phyloP scores from a whole-genome alignment of 2,888 invertebrate species.

The Orthonychiurus folsomi region DNA sequence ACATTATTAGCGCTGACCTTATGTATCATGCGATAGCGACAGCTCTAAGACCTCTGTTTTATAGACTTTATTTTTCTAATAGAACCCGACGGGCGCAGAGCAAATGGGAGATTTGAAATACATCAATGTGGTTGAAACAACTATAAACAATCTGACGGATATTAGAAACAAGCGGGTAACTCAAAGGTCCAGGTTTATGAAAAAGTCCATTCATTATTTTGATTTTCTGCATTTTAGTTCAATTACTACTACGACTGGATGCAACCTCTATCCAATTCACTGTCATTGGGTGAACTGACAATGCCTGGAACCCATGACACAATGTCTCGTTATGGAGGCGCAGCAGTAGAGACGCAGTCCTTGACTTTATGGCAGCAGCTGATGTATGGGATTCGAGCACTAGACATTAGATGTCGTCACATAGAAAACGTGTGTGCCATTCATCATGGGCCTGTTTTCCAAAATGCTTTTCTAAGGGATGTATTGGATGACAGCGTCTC shows the following conservation, averaged over 20 bases:
- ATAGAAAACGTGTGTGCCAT: conserved; percentile 10
- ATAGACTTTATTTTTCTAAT: too few relatives aligned
- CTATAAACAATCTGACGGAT: too few relatives aligned
- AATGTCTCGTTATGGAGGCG: not conserved
- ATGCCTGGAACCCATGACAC: conserved; percentile 5
- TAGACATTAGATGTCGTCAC: conserved; percentile 13
- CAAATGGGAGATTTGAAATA: too few relatives aligned
- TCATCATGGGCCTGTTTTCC: conserved; percentile 10
- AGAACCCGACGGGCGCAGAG: too few relatives aligned
- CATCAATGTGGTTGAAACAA: too few relatives aligned
- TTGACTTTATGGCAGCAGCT: not conserved
- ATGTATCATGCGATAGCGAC: too few relatives aligned
- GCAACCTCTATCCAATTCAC: not conserved
- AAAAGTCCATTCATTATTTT: not conserved
- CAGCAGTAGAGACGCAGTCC: not conserved
- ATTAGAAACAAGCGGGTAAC: too few relatives aligned
- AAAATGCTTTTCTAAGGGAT: conserved; percentile 4
- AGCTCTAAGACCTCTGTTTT: too few relatives aligned
- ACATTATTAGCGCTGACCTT: too few relatives aligned
- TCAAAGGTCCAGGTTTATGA: too few relatives aligned
- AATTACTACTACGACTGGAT: not conserved
- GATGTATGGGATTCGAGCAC: not conserved
- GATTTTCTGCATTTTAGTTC: not conserved
- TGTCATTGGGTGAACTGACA: not conserved
- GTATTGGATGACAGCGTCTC: not conserved